Percentiles rank a stretch among this genome's conserved stretches.
These are phyloP conservation scores for Eulithis testata DNA, from an alignment of 2,888 invertebrate species.

Conservation along the genomic window DNA sequence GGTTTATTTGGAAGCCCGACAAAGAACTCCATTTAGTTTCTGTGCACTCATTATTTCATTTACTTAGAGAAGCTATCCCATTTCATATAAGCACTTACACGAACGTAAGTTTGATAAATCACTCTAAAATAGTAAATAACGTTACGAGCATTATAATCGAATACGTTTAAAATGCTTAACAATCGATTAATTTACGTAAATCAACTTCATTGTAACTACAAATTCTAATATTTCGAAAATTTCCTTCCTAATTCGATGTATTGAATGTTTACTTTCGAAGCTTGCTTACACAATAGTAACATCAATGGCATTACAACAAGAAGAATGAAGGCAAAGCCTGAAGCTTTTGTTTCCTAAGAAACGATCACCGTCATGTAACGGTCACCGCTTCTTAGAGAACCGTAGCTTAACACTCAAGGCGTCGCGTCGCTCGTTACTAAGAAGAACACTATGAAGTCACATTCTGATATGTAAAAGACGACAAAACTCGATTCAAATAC, in stretches of 20 bases:
- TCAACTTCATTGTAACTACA: slow-evolving; percentile 60
- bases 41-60: slow-evolving; percentile 31
- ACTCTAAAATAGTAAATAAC: slow-evolving; percentile 54
- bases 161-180: slow-evolving; percentile 62
- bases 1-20: slow-evolving; percentile 38
- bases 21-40: slow-evolving; percentile 51
- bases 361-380: not conserved
- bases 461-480: slow-evolving; percentile 82
- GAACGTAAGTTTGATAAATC: slow-evolving; percentile 45
- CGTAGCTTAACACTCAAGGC: slow-evolving; percentile 62
- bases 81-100: slow-evolving; percentile 53
- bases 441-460: slow-evolving; percentile 79
- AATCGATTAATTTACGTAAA: slow-evolving; percentile 61
- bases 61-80: slow-evolving; percentile 56
- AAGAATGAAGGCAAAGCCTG: slow-evolving; percentile 48
- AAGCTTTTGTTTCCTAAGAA: slow-evolving; percentile 6
- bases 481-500: slow-evolving; percentile 76
- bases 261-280: slow-evolving; percentile 69
- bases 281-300: slow-evolving; percentile 65
- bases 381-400: not conserved
- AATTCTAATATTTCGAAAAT: slow-evolving; percentile 64
- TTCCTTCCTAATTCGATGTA: slow-evolving; percentile 78
- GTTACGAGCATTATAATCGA: slow-evolving; percentile 55
- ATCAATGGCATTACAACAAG: slow-evolving; percentile 71
- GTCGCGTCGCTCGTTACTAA: slow-evolving; percentile 63